Base-by-base conservation (phyloP, 2,888 invertebrate genomes). In the Cerastis leucographa region DNA sequence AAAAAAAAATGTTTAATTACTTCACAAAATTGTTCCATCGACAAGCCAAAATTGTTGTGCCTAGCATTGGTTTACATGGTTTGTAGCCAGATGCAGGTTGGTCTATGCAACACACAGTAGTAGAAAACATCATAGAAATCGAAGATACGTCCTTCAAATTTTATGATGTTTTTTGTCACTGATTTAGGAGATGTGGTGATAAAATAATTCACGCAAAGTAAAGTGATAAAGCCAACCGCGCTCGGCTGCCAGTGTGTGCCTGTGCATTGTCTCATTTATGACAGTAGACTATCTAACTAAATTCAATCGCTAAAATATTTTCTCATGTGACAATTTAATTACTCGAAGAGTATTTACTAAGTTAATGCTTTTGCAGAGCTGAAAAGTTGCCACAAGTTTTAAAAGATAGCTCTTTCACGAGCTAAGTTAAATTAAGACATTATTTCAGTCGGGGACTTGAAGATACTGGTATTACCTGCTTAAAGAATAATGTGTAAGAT, bases 351-450 rank as follows among this genome's bases (percentile, higher is more conserved):
- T 71, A 76, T 62, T 74, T 72, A 68, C 14, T 68, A 3, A 46
- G 46, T 44, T 62, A 66, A 76, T 40, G 19, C 12, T 74, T 80
- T 51, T 69, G 25, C n/a, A 44, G 42, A 66, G 11, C 46, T 74
- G 74, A 80, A 35, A 74, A 69, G 74, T 74, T 67, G n/a, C 12
- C 29, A 54, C 46, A 51, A 72, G 19, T 75, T 79, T 78, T 22
- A 65, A 64, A 68, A 74, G 44, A 74, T 74, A 51, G 51, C 72
- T 82, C 29, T 46, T 72, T 74, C 69, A 71, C 71, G 74, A 73
- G 44, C 40, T 71, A 75, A 75, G 64, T 84, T 84, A 65, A 78
- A 85, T 82, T 78, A 25, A 40, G 61, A 72, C 64, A 61, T 74
- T 70, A 83, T 74, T 76, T 76, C 22, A 74, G 35, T 51, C 22